Percentiles rank a stretch among this genome's conserved stretches.
These are phyloP conservation scores for Drosophila varians DNA, from an alignment of 1,140 invertebrate genomes.

Conservation along the genomic window DNA sequence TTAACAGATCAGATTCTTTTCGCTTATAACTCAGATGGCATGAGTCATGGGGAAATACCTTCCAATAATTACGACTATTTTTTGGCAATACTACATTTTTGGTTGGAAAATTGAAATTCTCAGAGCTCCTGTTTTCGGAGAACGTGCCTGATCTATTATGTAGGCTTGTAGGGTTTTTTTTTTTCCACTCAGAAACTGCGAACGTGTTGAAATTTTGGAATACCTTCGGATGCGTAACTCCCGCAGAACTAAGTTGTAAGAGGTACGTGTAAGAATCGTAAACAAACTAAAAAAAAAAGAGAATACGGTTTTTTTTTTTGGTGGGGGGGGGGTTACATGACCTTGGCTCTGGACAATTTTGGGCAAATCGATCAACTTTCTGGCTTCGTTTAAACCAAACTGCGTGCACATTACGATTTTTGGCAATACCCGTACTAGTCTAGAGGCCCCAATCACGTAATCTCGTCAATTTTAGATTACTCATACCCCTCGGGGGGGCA, in stretches of 20 bases:
- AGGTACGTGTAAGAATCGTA: conserved; percentile 33
- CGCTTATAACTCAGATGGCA: neutral
- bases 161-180: conserved; percentile 23
- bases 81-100: neutral
- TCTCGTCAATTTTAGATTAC: conserved; percentile 13
- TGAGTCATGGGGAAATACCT: neutral
- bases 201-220: conserved; percentile 49
- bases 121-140: neutral
- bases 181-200: conserved; percentile 17
- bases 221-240: conserved; percentile 33
- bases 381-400: neutral
- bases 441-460: conserved; percentile 17
- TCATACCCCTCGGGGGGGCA: neutral
- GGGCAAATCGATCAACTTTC: neutral
- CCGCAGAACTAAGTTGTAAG: neutral
- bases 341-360: neutral
- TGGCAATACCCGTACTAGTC: neutral
- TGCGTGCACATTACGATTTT: neutral
- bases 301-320: neutral
- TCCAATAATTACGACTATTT: neutral
- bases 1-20: no score
- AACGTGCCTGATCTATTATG: conserved; percentile 11
- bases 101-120: neutral
- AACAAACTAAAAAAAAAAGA: neutral
- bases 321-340: no score